Evolutionary conservation across 2,113 vertebrate species (phyloP).

Genomic region (Phoxinus phoxinus): DNA sequence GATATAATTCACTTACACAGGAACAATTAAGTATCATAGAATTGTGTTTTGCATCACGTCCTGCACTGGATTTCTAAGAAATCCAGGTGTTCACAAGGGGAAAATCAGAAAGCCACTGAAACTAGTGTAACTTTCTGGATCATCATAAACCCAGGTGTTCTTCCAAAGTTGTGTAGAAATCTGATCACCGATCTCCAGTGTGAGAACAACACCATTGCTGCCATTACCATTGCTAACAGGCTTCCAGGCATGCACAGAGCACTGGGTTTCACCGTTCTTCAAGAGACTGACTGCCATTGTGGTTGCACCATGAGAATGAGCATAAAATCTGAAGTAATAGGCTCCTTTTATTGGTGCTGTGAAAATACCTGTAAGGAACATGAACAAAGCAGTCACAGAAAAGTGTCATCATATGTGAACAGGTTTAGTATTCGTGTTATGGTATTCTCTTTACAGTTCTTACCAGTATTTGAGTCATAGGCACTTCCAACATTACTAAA

Average conservation of each 20-base stretch:
- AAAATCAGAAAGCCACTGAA: slow-evolving; percentile 52
- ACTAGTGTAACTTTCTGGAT: slow-evolving; percentile 27
- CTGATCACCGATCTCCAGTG: slow-evolving; percentile 41
- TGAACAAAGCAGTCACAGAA: not conserved
- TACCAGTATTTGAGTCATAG: slow-evolving; percentile 45
- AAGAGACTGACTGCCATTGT: slow-evolving; percentile 27
- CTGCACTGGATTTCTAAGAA: not conserved
- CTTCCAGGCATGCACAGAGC: slow-evolving; percentile 18
- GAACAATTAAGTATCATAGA: not conserved
- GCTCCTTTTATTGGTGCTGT: slow-evolving; percentile 60
- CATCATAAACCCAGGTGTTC: slow-evolving; percentile 54
- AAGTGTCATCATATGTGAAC: not conserved
- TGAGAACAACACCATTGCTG: slow-evolving; percentile 44
- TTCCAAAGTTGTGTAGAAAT: slow-evolving; percentile 42
- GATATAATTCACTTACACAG: not conserved
- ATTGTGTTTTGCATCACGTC: not conserved
- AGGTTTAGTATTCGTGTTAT: not conserved
- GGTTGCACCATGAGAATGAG: slow-evolving; percentile 28
- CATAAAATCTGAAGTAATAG: slow-evolving; percentile 62
- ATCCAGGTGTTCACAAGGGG: slow-evolving; percentile 1
- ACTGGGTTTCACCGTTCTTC: slow-evolving; percentile 30
- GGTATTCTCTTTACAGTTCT: not conserved
- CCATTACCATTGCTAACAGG: not conserved
- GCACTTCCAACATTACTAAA: slow-evolving; percentile 40
- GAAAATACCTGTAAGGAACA: slow-evolving; percentile 56